Conservation (phyloP, 1,140 invertebrate genomes). For the Drosophila arawakana region DNA sequence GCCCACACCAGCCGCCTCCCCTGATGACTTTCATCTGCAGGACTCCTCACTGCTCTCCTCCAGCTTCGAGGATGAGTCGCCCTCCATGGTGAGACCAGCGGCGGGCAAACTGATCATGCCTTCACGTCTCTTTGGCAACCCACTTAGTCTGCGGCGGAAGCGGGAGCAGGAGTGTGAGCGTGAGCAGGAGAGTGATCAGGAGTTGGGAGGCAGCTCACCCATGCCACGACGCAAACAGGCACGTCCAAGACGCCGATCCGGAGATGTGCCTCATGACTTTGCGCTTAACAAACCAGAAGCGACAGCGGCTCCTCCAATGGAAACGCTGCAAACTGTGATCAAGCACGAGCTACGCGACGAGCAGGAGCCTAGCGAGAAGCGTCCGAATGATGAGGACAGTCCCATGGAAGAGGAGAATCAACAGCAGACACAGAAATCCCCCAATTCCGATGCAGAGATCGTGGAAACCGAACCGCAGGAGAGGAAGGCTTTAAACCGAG, state of each 20-base stretch:
- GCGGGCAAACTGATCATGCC: conserved; percentile 73
- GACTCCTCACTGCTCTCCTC: conserved; percentile 71
- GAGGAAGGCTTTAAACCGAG: not conserved
- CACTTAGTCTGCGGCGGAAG: conserved; percentile 70
- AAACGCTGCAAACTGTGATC: conserved; percentile 77
- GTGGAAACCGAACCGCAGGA: conserved; percentile 12
- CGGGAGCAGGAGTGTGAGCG: conserved; percentile 78
- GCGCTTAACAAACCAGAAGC: conserved; percentile 60
- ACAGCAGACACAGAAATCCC: conserved; percentile 29
- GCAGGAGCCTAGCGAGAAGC: conserved; percentile 49
- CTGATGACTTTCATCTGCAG: conserved; percentile 85
- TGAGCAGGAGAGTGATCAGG: conserved; percentile 71
- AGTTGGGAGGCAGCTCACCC: conserved; percentile 87
- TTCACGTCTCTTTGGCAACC: conserved; percentile 63
- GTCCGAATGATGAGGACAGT: conserved; percentile 28
- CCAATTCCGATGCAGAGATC: conserved; percentile 15
- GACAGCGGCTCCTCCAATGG: not conserved
- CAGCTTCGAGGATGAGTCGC: conserved; percentile 75
- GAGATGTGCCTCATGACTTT: conserved; percentile 88
- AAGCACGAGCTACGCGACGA: conserved; percentile 71
- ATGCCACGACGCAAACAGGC: conserved; percentile 92
- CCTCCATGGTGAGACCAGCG: conserved; percentile 66
- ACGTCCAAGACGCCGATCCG: conserved; percentile 91
- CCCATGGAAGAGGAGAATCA: conserved; percentile 42
- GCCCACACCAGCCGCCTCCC: conserved; percentile 87